Percentiles rank a stretch among this genome's conserved stretches.
Evolutionary conservation across 2,113 vertebrate genomes (phyloP).

Genomic region (Gobio gobio): DNA sequence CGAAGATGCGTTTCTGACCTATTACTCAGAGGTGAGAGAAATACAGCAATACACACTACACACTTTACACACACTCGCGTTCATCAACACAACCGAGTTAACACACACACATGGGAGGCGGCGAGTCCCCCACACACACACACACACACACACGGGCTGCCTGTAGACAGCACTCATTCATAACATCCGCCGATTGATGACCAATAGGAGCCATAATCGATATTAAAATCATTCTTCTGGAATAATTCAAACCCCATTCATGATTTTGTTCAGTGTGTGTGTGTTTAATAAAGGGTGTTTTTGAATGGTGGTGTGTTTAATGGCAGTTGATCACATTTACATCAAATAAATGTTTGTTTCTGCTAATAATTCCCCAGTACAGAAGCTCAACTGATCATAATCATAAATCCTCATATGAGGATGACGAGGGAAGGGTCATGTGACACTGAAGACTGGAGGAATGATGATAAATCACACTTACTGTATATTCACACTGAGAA

Average conservation of each 20-base stretch:
- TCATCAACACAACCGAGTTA: neutral
- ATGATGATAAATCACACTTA: neutral
- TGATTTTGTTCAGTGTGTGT: neutral
- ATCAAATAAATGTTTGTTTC: neutral
- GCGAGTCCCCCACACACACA: neutral
- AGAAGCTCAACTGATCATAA: neutral
- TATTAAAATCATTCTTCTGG: neutral
- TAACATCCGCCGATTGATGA: neutral
- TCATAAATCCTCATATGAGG: neutral
- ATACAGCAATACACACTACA: neutral
- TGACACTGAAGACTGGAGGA: neutral
- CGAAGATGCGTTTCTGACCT: slow-evolving; percentile 78
- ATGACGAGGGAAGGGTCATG: neutral
- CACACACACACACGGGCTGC: too few relatives aligned
- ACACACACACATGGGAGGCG: neutral
- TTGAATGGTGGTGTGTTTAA: neutral
- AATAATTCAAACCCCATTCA: neutral
- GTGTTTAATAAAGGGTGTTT: too few relatives aligned
- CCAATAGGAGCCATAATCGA: too few relatives aligned
- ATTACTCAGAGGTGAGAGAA: slow-evolving; percentile 74
- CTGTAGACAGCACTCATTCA: neutral
- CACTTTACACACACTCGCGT: neutral
- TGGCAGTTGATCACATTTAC: neutral
- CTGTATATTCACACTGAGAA: neutral
- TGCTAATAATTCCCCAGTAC: too few relatives aligned